Evolutionary conservation across 1,140 invertebrate species (phyloP).

Genomic region (Apis laboriosa): DNA sequence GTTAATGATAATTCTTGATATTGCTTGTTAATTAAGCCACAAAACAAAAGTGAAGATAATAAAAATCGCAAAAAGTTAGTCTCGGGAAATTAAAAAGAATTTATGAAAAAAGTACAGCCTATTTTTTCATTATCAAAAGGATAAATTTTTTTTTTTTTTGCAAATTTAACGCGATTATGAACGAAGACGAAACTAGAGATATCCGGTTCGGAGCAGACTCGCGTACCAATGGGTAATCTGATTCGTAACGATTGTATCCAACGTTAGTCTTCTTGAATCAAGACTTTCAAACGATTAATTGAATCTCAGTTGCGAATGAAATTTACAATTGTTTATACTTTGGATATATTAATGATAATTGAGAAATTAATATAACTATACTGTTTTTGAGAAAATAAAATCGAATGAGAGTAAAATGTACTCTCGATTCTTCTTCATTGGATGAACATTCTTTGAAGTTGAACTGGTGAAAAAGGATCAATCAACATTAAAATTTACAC

Average conservation of each 20-base stretch:
- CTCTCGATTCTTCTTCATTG: no score
- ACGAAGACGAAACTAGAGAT: slow-evolving; percentile 48
- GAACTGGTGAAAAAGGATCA: background rate
- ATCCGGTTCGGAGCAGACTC: slow-evolving; percentile 62
- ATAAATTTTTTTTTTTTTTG: background rate
- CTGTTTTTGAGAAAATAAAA: background rate
- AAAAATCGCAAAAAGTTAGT: background rate
- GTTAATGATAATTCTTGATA: background rate
- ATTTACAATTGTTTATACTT: background rate
- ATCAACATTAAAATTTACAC: slow-evolving; percentile 27
- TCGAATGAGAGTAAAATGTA: background rate
- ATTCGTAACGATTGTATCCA: slow-evolving; percentile 60
- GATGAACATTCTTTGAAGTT: background rate
- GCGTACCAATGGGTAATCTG: slow-evolving; percentile 40
- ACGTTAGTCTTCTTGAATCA: slow-evolving; percentile 8
- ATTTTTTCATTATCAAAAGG: no score
- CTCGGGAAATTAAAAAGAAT: background rate
- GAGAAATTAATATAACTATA: background rate
- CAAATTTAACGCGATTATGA: slow-evolving; percentile 22
- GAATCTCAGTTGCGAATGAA: slow-evolving; percentile 6
- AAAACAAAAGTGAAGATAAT: no score
- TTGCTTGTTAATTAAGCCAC: background rate
- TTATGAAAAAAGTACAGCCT: background rate
- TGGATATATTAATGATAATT: no score
- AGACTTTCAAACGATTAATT: slow-evolving; percentile 13